Conservation (phyloP, 64 coral and sea anemone genomes). For the Stichodactyla mertensii region DNA sequence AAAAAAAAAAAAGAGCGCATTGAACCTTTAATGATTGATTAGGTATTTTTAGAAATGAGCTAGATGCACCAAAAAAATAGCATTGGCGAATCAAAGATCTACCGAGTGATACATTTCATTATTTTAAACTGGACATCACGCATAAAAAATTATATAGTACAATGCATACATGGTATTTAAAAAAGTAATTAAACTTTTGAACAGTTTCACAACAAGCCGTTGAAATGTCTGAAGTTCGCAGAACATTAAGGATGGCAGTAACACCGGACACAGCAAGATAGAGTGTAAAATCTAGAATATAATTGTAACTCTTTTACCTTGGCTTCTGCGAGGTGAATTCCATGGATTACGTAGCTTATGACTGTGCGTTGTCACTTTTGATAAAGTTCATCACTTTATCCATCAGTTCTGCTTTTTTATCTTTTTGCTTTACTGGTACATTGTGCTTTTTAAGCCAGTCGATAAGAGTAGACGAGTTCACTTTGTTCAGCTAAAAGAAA, state of each 20-base stretch:
- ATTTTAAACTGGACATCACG: neutral
- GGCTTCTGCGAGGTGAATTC: neutral
- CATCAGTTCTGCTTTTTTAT: conserved; percentile 75
- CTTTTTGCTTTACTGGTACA: conserved; percentile 66
- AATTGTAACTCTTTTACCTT: neutral
- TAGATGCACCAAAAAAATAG: neutral
- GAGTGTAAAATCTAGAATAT: neutral
- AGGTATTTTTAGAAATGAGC: neutral
- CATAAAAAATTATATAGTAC: neutral
- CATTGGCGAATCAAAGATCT: neutral
- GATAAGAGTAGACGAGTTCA: conserved; percentile 50
- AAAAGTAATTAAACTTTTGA: no score
- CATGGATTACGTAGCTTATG: neutral
- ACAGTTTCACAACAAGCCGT: no score
- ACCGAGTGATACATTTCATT: neutral
- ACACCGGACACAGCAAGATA: neutral
- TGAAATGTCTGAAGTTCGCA: neutral
- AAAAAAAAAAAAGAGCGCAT: neutral
- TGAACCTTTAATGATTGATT: neutral
- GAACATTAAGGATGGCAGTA: neutral
- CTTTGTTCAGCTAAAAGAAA: conserved; percentile 57
- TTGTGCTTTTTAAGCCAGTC: conserved; percentile 68
- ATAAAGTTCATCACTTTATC: conserved; percentile 53
- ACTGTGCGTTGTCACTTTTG: conserved; percentile 1
- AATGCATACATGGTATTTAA: no score